Conservation (phyloP, 2,113 vertebrate species). For the Urocitellus parryii region DNA sequence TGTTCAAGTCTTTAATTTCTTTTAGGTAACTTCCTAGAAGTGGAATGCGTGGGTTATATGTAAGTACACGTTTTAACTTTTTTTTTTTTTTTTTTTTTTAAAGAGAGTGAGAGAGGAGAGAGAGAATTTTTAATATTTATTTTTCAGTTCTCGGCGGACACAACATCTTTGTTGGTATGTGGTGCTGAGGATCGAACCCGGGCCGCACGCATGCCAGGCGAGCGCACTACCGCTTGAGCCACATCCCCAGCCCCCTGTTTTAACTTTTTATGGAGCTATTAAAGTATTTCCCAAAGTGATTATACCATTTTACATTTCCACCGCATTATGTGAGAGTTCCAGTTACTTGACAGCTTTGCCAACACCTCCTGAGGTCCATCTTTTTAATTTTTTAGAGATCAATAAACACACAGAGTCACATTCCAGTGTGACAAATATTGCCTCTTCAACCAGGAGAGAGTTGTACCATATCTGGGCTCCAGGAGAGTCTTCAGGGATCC, state of each 20-base stretch:
- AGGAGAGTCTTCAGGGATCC: not conserved
- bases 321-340: not conserved
- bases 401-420: not conserved
- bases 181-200: too few relatives aligned
- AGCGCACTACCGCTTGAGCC: too few relatives aligned
- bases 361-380: not conserved
- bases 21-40: not conserved
- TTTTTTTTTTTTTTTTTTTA: too few relatives aligned
- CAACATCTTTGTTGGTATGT: too few relatives aligned
- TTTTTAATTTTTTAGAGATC: not conserved
- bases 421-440: not conserved
- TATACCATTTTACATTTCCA: not conserved
- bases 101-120: too few relatives aligned
- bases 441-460: not conserved
- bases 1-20: not conserved
- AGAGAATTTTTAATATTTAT: too few relatives aligned
- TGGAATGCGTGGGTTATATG: not conserved
- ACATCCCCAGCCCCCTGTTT: too few relatives aligned
- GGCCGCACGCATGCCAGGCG: too few relatives aligned
- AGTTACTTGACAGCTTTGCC: not conserved
- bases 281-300: not conserved
- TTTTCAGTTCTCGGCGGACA: too few relatives aligned
- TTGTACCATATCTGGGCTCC: not conserved
- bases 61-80: too few relatives aligned
- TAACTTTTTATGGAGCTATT: not conserved